A percentile compares a stretch with the other conserved stretches of the same genome.
Evolutionary conservation across 1,140 invertebrate species (phyloP).

Genomic region (Gryllus bimaculatus): DNA sequence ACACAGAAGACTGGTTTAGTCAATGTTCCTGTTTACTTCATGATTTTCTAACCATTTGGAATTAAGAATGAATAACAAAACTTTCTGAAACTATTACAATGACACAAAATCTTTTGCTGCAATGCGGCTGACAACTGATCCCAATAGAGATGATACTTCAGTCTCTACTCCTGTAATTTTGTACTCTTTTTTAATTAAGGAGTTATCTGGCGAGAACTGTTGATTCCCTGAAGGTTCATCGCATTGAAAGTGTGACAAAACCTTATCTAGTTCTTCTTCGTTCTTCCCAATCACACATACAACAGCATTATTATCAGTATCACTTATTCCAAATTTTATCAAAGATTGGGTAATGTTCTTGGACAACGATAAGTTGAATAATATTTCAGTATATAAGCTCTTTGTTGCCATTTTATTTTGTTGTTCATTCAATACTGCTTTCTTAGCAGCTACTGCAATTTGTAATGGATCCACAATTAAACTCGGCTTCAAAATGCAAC

Average conservation of each 20-base stretch:
- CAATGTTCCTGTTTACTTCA: too few species aligned
- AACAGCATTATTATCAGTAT: conserved; percentile 43
- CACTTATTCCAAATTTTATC: conserved; percentile 50
- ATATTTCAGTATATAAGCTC: conserved; percentile 52
- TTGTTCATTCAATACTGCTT: conserved; percentile 46
- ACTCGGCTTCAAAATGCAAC: conserved; percentile 49
- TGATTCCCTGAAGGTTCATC: conserved; percentile 37
- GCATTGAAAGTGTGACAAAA: conserved; percentile 40
- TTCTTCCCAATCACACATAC: conserved; percentile 41
- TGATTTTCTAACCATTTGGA: too few species aligned
- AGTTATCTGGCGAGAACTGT: conserved; percentile 34
- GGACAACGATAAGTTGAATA: conserved; percentile 56
- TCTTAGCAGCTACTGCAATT: conserved; percentile 54
- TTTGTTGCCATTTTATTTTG: conserved; percentile 45
- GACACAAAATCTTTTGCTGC: conserved; percentile 40
- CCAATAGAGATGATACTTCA: conserved; percentile 36
- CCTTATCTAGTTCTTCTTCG: conserved; percentile 32
- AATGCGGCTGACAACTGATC: conserved; percentile 51
- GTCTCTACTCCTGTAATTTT: conserved; percentile 43
- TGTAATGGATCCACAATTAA: conserved; percentile 55
- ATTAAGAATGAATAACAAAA: too few species aligned
- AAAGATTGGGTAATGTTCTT: conserved; percentile 59
- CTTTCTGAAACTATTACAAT: not conserved
- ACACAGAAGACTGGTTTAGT: too few species aligned
- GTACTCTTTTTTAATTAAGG: conserved; percentile 44